Conservation (phyloP, 2,888 invertebrate species). For the Dynastes grantii region DNA sequence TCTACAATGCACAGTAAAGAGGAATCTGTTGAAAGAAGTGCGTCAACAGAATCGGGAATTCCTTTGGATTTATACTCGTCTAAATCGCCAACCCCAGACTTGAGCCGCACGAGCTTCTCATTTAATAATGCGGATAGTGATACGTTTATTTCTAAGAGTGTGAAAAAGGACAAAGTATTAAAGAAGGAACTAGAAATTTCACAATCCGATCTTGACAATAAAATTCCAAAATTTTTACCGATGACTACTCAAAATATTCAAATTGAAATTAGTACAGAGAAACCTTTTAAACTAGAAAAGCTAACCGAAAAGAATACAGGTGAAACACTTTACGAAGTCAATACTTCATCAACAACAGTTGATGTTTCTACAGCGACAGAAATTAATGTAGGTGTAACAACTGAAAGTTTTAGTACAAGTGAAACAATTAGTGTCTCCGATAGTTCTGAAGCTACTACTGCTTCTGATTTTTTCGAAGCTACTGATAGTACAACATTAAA, state of each 20-base stretch:
- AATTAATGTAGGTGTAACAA: slow-evolving; percentile 52
- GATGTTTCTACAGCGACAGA: slow-evolving; percentile 10
- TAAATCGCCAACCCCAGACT: neutral
- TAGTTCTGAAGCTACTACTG: neutral
- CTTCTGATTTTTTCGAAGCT: neutral
- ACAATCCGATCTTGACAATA: slow-evolving; percentile 22
- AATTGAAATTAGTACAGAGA: slow-evolving; percentile 11
- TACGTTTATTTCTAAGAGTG: slow-evolving; percentile 6
- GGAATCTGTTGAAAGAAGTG: neutral
- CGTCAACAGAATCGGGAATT: slow-evolving; percentile 20
- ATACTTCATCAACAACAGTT: slow-evolving; percentile 27
- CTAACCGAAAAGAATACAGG: slow-evolving; percentile 16
- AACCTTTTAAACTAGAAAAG: neutral
- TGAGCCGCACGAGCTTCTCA: neutral
- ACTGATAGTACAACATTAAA: neutral
- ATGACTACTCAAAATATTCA: neutral
- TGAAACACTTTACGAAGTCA: slow-evolving; percentile 13
- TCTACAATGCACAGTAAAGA: slow-evolving; percentile 1
- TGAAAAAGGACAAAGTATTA: slow-evolving; percentile 11
- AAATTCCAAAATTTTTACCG: slow-evolving; percentile 31
- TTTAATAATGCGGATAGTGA: neutral
- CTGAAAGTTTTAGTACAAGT: slow-evolving; percentile 53
- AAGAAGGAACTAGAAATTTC: slow-evolving; percentile 43
- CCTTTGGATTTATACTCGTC: slow-evolving; percentile 4
- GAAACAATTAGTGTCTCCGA: slow-evolving; percentile 25